phyloP scores from a whole-genome alignment of 2,113 vertebrate species.

The Entomyzon cyanotis region DNA sequence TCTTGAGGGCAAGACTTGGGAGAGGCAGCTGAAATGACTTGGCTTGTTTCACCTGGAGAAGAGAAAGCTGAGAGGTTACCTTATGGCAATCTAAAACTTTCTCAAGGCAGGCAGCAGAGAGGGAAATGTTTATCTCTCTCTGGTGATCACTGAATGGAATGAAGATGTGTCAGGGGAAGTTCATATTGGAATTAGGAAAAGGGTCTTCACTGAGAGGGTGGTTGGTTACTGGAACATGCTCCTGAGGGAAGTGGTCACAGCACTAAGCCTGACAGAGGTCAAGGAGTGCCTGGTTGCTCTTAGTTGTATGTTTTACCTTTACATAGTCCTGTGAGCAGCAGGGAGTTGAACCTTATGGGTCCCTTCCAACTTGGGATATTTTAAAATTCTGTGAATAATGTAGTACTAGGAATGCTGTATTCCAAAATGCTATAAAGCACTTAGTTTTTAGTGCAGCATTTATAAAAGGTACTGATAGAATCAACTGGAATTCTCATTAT shows the following conservation, averaged over 20 bases:
- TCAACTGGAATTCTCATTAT: not conserved
- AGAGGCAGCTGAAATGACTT: not conserved
- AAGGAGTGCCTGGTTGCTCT: not conserved
- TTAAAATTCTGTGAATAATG: not conserved
- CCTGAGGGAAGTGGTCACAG: not conserved
- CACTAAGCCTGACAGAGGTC: not conserved
- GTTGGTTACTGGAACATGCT: not conserved
- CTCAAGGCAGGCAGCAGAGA: not conserved
- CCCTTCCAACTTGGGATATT: not conserved
- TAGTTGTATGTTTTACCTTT: not conserved
- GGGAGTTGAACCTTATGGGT: not conserved
- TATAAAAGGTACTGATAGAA: not conserved
- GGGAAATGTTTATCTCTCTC: not conserved
- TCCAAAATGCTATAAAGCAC: not conserved
- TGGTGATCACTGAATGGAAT: rapidly evolving
- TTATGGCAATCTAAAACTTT: not conserved
- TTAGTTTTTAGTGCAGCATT: not conserved
- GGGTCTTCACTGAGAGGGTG: not conserved
- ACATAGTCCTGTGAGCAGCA: not conserved
- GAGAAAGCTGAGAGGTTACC: not conserved
- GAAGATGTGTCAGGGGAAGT: not conserved
- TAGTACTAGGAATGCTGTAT: not conserved
- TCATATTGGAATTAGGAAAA: not conserved
- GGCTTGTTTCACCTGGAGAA: not conserved
- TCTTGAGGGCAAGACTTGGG: not conserved